Evolutionary conservation across 2,888 invertebrate species (phyloP).

Genomic region (Uropetala carovei): DNA sequence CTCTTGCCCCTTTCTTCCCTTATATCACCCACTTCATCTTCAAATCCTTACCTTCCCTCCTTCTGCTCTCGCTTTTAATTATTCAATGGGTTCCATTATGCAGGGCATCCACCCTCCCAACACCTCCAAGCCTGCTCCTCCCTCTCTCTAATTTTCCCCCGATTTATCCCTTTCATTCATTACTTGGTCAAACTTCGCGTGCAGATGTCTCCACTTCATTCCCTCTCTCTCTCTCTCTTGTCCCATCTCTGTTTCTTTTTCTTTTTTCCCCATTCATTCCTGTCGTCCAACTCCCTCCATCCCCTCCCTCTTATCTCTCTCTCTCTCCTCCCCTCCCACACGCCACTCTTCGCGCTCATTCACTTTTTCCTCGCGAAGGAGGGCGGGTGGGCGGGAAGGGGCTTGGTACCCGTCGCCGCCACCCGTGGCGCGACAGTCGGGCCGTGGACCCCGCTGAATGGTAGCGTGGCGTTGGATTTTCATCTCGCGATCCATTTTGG

Average conservation of each 20-base stretch:
- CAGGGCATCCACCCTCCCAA: neutral
- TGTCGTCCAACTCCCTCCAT: neutral
- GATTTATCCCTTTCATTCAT: slow-evolving; percentile 23
- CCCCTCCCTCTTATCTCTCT: neutral
- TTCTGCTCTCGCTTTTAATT: neutral
- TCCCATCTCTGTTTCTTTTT: neutral
- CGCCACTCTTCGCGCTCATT: neutral
- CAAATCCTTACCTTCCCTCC: neutral
- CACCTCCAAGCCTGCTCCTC: neutral
- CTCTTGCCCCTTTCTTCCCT: neutral
- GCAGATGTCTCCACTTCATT: slow-evolving; percentile 17
- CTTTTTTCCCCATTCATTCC: neutral
- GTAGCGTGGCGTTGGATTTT: neutral
- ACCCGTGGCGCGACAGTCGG: slow-evolving; percentile 14
- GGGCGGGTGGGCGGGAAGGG: slow-evolving; percentile 12
- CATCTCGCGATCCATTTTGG: neutral
- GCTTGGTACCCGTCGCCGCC: neutral
- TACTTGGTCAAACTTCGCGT: neutral
- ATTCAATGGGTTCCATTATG: neutral
- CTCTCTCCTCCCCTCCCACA: neutral
- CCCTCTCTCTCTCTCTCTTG: neutral
- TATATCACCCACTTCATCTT: neutral
- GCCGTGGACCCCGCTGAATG: neutral
- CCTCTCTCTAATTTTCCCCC: neutral
- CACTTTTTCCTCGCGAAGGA: slow-evolving; percentile 14